A percentile compares a stretch with the other conserved stretches of the same genome.
These are phyloP conservation scores for Calonectris borealis DNA, from an alignment of 2,113 vertebrate genomes.

Conservation along the genomic window DNA sequence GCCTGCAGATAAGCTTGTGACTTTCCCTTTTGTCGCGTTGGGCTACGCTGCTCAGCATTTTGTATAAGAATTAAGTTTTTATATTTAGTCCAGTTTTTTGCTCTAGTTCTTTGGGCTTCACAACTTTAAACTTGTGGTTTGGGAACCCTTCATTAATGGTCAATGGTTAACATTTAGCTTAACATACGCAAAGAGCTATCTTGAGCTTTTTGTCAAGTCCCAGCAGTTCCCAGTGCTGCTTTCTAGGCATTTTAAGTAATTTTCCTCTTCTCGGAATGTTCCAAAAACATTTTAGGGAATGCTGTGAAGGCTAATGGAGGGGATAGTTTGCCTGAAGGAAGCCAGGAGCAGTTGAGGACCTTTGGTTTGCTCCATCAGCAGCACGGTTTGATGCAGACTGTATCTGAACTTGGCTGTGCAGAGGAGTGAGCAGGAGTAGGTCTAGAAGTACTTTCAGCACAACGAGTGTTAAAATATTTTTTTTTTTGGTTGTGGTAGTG, in stretches of 20 bases:
- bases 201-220: neutral
- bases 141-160: neutral
- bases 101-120: neutral
- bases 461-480: neutral
- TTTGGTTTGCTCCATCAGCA: neutral
- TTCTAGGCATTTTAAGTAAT: neutral
- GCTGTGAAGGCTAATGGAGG: neutral
- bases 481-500: neutral
- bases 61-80: neutral
- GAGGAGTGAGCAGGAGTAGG: neutral
- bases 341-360: neutral
- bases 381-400: neutral
- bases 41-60: neutral
- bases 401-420: neutral
- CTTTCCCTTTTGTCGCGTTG: neutral
- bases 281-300: neutral
- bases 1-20: neutral
- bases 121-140: neutral
- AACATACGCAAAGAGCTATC: rapidly evolving
- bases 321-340: neutral
- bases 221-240: neutral
- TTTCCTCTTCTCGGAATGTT: neutral
- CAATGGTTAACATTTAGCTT: neutral
- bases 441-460: neutral
- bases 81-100: neutral